A percentile compares a stretch with the other conserved stretches of the same genome.
Conservation (phyloP, 2,888 invertebrate genomes). For the Tiliacea citrago region DNA sequence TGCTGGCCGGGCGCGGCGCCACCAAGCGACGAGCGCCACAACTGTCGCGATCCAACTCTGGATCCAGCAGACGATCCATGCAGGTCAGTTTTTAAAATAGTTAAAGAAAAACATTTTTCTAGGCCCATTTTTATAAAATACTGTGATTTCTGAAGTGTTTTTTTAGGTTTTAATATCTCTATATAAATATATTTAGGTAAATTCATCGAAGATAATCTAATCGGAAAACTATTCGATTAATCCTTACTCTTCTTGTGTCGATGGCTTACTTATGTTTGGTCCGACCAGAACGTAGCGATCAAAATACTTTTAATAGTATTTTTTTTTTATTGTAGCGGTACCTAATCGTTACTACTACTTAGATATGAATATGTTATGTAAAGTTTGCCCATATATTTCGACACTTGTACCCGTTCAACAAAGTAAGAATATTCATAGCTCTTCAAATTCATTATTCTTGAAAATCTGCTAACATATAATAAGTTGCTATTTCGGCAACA, state of each 20-base stretch:
- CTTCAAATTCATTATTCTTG: background rate
- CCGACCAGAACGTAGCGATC: background rate
- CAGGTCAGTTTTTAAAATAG: conserved; percentile 90
- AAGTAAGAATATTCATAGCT: background rate
- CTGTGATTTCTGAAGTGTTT: background rate
- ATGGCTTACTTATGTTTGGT: background rate
- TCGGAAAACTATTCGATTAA: background rate
- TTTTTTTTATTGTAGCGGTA: no score
- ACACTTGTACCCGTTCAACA: background rate
- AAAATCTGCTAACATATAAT: background rate
- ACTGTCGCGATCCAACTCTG: conserved; percentile 96
- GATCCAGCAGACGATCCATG: conserved; percentile 96
- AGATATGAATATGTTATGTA: background rate
- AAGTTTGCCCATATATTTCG: conserved; percentile 1
- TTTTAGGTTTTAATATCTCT: background rate
- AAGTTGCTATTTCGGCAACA: background rate
- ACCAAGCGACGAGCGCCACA: conserved; percentile 97
- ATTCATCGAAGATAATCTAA: background rate
- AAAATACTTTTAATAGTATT: no score
- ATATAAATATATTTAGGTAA: background rate
- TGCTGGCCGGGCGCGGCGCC: conserved; percentile 97
- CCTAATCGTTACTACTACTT: background rate
- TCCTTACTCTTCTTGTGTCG: background rate
- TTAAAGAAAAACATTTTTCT: background rate
- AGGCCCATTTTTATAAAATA: no score